Evolutionary conservation across 1,140 invertebrate species (phyloP).

Genomic region (Solen grandis): DNA sequence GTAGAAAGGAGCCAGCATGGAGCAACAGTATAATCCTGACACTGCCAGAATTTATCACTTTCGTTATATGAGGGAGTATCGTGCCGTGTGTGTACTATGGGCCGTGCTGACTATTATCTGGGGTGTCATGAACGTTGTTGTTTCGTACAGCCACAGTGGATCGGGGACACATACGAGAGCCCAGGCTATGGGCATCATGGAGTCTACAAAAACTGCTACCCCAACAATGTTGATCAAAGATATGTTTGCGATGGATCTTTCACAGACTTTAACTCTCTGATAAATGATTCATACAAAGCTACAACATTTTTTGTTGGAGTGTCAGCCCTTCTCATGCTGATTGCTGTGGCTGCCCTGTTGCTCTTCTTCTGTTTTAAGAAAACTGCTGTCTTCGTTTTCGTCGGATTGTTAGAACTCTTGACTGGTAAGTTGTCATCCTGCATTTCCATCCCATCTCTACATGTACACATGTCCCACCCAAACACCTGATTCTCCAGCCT

Average conservation of each 20-base stretch:
- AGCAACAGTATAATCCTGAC: constrained; percentile 66
- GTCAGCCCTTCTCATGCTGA: constrained; percentile 90
- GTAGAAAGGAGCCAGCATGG: constrained; percentile 27
- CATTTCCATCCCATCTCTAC: constrained; percentile 15
- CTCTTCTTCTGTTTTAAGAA: constrained; percentile 97
- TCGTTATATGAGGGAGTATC: constrained; percentile 80
- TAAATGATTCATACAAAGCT: constrained; percentile 67
- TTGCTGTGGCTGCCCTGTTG: constrained; percentile 91
- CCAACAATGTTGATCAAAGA: constrained; percentile 54
- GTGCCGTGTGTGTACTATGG: constrained; percentile 98
- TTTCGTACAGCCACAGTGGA: constrained; percentile 98
- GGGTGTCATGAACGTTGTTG: constrained; percentile 96
- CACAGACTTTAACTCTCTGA: constrained; percentile 59
- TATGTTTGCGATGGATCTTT: constrained; percentile 67
- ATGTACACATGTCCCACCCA: too few species aligned
- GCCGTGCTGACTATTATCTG: constrained; percentile 97
- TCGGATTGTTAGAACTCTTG: constrained; percentile 83
- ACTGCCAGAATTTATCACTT: constrained; percentile 69
- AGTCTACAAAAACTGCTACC: constrained; percentile 90
- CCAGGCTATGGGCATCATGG: constrained; percentile 94
- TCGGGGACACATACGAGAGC: constrained; percentile 88
- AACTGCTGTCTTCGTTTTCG: constrained; percentile 96
- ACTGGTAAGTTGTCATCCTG: constrained; percentile 65
- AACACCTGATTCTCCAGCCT: too few species aligned
- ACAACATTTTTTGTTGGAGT: constrained; percentile 94